Percentiles rank a stretch among this genome's conserved stretches.
phyloP scores from a whole-genome alignment of 1,140 invertebrate species.

The Harpegnathos saltator region DNA sequence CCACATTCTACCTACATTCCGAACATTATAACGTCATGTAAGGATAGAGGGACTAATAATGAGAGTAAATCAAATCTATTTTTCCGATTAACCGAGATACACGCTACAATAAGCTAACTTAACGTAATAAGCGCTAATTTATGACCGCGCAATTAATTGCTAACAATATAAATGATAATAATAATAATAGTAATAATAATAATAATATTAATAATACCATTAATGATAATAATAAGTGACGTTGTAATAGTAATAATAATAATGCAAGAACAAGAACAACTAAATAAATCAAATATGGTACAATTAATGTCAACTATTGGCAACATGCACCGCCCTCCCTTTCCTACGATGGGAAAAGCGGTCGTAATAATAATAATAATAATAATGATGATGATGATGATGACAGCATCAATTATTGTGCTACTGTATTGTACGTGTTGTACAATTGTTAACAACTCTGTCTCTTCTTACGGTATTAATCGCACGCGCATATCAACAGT shows the following conservation, averaged over 20 bases:
- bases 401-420: slow-evolving; percentile 19
- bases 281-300: slow-evolving; percentile 71
- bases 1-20: too few relatives aligned
- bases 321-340: slow-evolving; percentile 28
- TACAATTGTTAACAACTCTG: background rate
- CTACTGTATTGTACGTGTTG: background rate
- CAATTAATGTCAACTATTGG: slow-evolving; percentile 48
- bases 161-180: slow-evolving; percentile 42
- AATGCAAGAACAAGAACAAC: slow-evolving; percentile 69
- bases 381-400: too few relatives aligned
- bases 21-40: too few relatives aligned
- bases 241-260: slow-evolving; percentile 52
- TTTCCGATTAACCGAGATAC: background rate
- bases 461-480: slow-evolving; percentile 17
- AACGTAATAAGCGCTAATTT: slow-evolving; percentile 50
- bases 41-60: too few relatives aligned
- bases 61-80: too few relatives aligned
- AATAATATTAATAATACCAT: slow-evolving; percentile 33
- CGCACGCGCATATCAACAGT: background rate
- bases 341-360: slow-evolving; percentile 26
- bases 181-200: slow-evolving; percentile 41
- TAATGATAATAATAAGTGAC: too few relatives aligned
- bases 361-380: too few relatives aligned
- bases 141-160: slow-evolving; percentile 45
- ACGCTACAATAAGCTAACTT: slow-evolving; percentile 42